Conservation (phyloP, 1,140 invertebrate species). For the Zaprionus inermis region DNA sequence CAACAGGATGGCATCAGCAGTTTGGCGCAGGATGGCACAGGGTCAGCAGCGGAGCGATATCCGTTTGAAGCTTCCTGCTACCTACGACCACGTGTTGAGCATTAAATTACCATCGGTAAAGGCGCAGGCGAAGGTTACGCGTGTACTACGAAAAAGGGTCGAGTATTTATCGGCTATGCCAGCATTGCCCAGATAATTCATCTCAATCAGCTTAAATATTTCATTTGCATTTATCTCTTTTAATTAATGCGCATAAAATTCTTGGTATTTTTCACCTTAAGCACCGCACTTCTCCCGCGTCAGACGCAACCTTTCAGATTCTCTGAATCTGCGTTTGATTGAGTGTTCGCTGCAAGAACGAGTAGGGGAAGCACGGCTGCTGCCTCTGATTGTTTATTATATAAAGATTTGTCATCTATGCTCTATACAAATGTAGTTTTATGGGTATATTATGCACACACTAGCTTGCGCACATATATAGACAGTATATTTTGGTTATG, state of each 20-base stretch:
- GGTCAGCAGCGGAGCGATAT: neutral
- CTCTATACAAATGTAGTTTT: too few relatives aligned
- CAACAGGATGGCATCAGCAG: slow-evolving; percentile 2
- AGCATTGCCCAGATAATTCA: slow-evolving; percentile 72
- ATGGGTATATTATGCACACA: neutral
- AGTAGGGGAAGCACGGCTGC: too few relatives aligned
- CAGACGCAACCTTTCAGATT: slow-evolving; percentile 25
- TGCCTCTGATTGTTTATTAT: slow-evolving; percentile 50
- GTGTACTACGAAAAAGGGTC: neutral
- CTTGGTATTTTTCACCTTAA: slow-evolving; percentile 55
- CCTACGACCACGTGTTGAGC: slow-evolving; percentile 61
- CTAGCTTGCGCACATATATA: slow-evolving; percentile 3
- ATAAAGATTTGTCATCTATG: slow-evolving; percentile 43
- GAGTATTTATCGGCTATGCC: slow-evolving; percentile 50
- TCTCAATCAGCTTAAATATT: slow-evolving; percentile 81
- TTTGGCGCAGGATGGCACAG: neutral
- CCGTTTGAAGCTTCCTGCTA: neutral
- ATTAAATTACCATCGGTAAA: slow-evolving; percentile 22
- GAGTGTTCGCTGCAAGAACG: slow-evolving; percentile 46
- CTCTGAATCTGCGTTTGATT: slow-evolving; percentile 49
- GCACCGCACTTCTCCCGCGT: slow-evolving; percentile 8
- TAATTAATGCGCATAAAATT: slow-evolving; percentile 80
- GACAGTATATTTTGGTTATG: neutral
- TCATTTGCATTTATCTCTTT: slow-evolving; percentile 56
- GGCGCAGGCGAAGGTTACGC: too few relatives aligned